Base-by-base conservation (phyloP, 2,888 invertebrate species). In the Anthophora plumipes region DNA sequence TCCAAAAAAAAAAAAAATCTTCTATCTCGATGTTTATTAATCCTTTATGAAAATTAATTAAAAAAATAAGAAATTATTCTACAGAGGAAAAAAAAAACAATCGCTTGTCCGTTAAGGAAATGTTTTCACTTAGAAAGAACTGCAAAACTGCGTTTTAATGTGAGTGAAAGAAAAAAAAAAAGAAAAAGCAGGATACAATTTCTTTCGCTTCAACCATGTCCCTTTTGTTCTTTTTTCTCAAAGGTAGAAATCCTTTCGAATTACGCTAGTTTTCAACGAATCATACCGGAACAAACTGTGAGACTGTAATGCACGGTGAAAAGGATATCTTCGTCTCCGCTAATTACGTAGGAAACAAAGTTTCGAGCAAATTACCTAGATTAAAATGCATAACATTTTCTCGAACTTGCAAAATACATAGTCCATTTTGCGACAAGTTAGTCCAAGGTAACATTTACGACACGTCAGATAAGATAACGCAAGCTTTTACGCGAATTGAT, bases 401-500 rank as follows among this genome's bases (percentile, higher is more conserved):
- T 55, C 20, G 48, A 77, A 69, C 55, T 76, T 63, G 63, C 61
- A 37, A 63, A 59, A 78, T 41, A 14, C 60, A 37, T 39, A 46
- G 64, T 48, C 63, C 52, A 46, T 68, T 68, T 72, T 59, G 52
- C 63, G 37, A 61, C 72, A 64, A 59, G 43, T 69, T 69, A 48
- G 39, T 8, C 25, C n/a, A 25, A 37, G 54, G 61, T 37, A 59
- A 67, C 60, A 20, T 59, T 52, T 54, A 48, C 52, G 60, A 68
- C 64, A 52, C 61, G 52, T 50, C 68, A 68, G 77, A 83, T 83
- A 78, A 83, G 83, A 14, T 6, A 50, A 63, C 25, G 54, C 68
- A 60, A 71, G 63, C 74, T 83, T 61, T 74, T 59, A 71, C 43
- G 67, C 25, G 59, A 71, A 74, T 82, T 82, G 78, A 83, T 75